Evolutionary conservation across 2,797 vertebrate species (phyloP), one percentile per base, ranked within the genome.

Genomic region (Syngnathus rostellatus): DNA sequence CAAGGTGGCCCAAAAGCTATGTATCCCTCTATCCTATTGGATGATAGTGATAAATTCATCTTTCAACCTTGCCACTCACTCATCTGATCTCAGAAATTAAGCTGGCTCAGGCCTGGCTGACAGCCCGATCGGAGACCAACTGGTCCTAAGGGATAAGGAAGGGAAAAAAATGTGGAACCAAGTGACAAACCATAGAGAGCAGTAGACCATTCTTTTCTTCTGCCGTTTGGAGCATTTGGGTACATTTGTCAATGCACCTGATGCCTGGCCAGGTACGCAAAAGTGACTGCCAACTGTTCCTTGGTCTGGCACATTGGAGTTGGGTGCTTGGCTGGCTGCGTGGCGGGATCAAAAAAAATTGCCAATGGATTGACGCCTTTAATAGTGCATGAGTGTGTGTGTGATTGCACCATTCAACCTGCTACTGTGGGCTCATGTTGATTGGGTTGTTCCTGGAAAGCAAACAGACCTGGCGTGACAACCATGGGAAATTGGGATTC

Each of bases 211-310:
- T 61, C 63, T 60, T 60, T 63, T 63, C 25, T 55, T 62, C 66
- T 40, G 67, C 75, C 69, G 65, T 72, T 69, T 75, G 74, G 72
- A 76, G 76, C 70, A 62, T 65, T 80, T 85, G 81, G 80, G 82
- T 62, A 8, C 16, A 51, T 64, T 67, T 63, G 74, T 76, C 67
- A 39, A 67, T 48, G 65, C 71, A 39, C 64, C 46, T 46, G 72
- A 80, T 72, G 78, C 79, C 76, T 72, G 70, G 68, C 79, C 85
- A 85, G 83, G 83, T 83, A 80, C 68, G 68, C 74, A 81, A 74
- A 71, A 81, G 76, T 70, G 68, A 68, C 62, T 31, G 82, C 82
- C 85, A 85, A 84, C 81, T 89, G 85, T 81, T 87, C 57, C 54
- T 64, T 71, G 57, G 39, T 71, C 70, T 84, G 76, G 76, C 80